Conservation (phyloP, 2,888 invertebrate species). For the Phyllotreta cruciferae region DNA sequence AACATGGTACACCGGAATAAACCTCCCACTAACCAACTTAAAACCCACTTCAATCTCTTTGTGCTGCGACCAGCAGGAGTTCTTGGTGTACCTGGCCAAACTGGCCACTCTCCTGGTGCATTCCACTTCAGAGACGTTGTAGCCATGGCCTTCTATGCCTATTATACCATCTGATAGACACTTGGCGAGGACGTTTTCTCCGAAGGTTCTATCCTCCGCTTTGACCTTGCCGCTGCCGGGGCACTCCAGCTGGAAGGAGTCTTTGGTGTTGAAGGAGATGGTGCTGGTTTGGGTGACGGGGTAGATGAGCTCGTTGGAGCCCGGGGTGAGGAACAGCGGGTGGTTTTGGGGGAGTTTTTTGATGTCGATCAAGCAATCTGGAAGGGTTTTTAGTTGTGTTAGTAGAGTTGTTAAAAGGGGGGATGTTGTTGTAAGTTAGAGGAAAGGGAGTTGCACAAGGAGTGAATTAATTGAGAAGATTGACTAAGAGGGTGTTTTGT, state of each 20-base stretch:
- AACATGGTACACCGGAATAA: conserved; percentile 12
- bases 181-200: conserved; percentile 24
- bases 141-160: conserved; percentile 23
- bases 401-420: background rate
- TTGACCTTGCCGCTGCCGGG: conserved; percentile 26
- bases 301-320: conserved; percentile 24
- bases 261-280: conserved; percentile 7
- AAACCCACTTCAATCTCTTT: conserved; percentile 62
- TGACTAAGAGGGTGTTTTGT: too few species aligned
- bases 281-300: conserved; percentile 19
- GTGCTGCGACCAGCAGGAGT: conserved; percentile 60
- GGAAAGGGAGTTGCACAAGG: too few species aligned
- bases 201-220: conserved; percentile 9
- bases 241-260: conserved; percentile 27
- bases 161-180: conserved; percentile 41
- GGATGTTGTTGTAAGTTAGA: background rate
- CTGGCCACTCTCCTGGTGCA: conserved; percentile 59
- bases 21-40: conserved; percentile 18
- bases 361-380: conserved; percentile 36
- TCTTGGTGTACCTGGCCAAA: conserved; percentile 57
- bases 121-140: conserved; percentile 58
- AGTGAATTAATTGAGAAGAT: too few species aligned
- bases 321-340: conserved; percentile 32
- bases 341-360: conserved; percentile 28
- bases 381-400: too few species aligned